phyloP scores from a whole-genome alignment of 2,797 vertebrate genomes.

The Monodelphis domestica region DNA sequence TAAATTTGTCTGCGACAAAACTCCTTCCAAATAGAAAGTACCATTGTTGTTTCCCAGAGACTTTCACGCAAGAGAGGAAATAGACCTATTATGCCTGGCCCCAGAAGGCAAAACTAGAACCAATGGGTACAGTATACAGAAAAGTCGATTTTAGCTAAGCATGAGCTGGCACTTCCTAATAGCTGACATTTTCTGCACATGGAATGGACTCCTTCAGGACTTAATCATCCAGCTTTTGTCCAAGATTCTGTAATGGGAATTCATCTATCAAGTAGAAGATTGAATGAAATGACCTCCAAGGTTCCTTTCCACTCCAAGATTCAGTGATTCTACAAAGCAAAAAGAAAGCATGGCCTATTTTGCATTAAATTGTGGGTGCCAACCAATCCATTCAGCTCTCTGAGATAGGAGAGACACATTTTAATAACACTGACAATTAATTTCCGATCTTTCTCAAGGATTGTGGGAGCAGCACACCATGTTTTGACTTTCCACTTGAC shows the following conservation, averaged over 20 bases:
- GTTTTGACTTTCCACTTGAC: slow-evolving; percentile 72
- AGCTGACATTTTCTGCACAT: background rate
- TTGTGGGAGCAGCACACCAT: slow-evolving; percentile 51
- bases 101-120: background rate
- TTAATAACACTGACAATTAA: slow-evolving; percentile 62
- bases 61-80: no score
- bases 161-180: background rate
- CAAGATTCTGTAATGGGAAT: background rate
- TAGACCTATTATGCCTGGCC: background rate
- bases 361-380: background rate
- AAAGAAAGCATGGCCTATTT: background rate
- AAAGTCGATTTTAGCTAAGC: background rate
- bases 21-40: background rate
- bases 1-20: background rate
- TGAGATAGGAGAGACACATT: slow-evolving; percentile 43
- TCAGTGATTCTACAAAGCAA: background rate
- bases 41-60: background rate
- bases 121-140: background rate
- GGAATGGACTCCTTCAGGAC: background rate
- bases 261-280: background rate
- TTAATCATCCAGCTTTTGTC: background rate
- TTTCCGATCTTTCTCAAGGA: slow-evolving; percentile 42
- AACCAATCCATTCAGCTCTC: background rate
- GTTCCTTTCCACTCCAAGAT: background rate
- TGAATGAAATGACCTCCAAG: background rate